Evolutionary conservation across 2,113 vertebrate species (phyloP).

Genomic region (Pyrgilauda ruficollis): DNA sequence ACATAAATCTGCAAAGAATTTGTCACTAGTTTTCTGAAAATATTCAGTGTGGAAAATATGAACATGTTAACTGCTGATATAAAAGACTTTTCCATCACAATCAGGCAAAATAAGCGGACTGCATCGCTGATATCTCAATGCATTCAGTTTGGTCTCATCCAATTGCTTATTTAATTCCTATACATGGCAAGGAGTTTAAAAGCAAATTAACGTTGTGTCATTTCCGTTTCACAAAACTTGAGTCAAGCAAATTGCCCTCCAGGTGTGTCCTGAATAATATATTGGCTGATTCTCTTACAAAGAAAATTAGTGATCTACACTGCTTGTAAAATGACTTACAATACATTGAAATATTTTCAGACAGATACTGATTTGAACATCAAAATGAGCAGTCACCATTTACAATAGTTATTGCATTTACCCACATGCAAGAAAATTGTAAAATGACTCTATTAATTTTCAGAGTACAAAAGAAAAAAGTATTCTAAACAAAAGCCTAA

Average conservation of each 20-base stretch:
- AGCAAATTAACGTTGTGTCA: constrained; percentile 50
- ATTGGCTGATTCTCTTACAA: background rate
- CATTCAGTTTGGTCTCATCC: constrained; percentile 41
- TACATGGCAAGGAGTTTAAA: constrained; percentile 48
- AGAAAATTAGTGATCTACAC: constrained; percentile 11
- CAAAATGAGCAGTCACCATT: background rate
- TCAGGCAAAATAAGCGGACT: background rate
- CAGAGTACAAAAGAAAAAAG: background rate
- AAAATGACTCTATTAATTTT: background rate
- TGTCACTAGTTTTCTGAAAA: background rate
- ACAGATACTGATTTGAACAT: constrained; percentile 2
- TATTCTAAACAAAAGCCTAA: rapidly evolving
- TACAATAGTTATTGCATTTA: background rate
- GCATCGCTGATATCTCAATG: constrained; percentile 28
- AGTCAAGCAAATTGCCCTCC: constrained; percentile 48
- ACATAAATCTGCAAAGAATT: background rate
- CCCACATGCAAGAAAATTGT: background rate
- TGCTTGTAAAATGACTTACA: background rate
- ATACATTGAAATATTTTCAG: background rate
- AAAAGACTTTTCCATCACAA: background rate
- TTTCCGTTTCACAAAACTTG: constrained; percentile 47
- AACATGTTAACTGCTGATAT: background rate
- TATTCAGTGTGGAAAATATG: background rate
- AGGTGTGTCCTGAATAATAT: constrained; percentile 30
- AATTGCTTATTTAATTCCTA: constrained; percentile 44